Evolutionary conservation across 2,888 invertebrate species (phyloP), one percentile per base, ranked within the genome.

Genomic region (Mythimna loreyi): DNA sequence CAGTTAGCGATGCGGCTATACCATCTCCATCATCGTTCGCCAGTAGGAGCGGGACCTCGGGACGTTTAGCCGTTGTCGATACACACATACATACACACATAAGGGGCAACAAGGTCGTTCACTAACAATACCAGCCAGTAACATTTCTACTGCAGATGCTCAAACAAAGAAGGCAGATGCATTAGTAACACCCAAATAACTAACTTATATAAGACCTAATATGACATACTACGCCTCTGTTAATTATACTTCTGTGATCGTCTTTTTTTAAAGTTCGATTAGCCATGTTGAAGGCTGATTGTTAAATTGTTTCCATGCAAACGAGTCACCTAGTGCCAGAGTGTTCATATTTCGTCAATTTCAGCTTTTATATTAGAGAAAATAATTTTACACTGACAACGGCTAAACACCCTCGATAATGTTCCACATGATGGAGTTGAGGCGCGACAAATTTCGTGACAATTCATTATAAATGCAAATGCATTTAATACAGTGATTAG

Each of bases 1-100:
- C 91, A 96, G 96, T 95, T 96, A 96, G 95, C 96, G 91, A 86
- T 92, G 90, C 91, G 91, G 92, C 49, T 91, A 90, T 88, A 92
- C 92, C 80, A 89, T 94, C 88, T 92, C 93, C 88, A 92, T 94
- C 83, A 91, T 93, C 67, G 91, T 94, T 80, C 90, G 87, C 59
- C 86, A 93, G 70, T 93, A 84, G 61, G 25, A 30, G 68, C 92
- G 76, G 49, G 43, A 43, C 33, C 60, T 52, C 50, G 50, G 65
- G 33, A 55, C 9, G 66, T 75, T 77, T 81, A 81, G 80, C 72
- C 62, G 66, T 72, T 78, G 58, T 64, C 67, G 67, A 55, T 9
- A 53, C 36, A 30, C 28, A 45, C 16, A 4, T n/a, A 45, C 9
- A 3, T 8, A 25, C 19, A 40, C 7, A 45, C n/a, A 36, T 13